Evolutionary conservation across 2,797 vertebrate genomes (phyloP).

Genomic region (Picus viridis): DNA sequence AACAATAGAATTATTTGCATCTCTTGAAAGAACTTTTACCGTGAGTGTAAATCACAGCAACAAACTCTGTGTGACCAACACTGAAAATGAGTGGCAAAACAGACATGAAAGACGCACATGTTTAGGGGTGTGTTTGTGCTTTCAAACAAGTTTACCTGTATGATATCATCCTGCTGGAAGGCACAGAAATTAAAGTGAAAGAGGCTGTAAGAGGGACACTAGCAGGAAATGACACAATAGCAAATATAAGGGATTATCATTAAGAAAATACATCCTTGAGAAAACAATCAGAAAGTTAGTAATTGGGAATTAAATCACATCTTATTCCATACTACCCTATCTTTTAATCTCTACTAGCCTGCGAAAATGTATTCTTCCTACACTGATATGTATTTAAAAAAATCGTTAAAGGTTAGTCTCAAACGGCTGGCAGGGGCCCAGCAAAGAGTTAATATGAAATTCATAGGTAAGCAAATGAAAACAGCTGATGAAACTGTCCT

Average conservation of each 20-base stretch:
- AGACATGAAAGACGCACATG: background rate
- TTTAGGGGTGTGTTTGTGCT: background rate
- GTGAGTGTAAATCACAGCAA: slow-evolving; percentile 30
- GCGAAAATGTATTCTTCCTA: background rate
- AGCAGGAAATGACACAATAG: slow-evolving; percentile 54
- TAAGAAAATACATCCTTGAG: slow-evolving; percentile 14
- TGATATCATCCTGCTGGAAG: slow-evolving; percentile 68
- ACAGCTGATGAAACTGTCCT: background rate
- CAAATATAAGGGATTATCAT: slow-evolving; percentile 56
- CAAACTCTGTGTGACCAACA: background rate
- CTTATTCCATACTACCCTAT: background rate
- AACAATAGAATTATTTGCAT: background rate
- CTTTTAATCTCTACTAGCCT: background rate
- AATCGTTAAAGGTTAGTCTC: background rate
- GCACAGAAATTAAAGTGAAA: slow-evolving; percentile 70
- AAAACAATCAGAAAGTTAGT: slow-evolving; percentile 2
- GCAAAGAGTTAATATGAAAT: background rate
- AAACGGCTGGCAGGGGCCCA: background rate
- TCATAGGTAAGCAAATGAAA: background rate
- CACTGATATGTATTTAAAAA: background rate
- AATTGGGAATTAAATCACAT: background rate
- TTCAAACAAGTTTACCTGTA: slow-evolving; percentile 63
- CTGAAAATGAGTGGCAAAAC: slow-evolving; percentile 23
- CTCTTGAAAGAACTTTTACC: background rate
- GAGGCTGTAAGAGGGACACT: slow-evolving; percentile 64